Conservation (phyloP, 2,113 vertebrate species). For the Austrofundulus limnaeus region DNA sequence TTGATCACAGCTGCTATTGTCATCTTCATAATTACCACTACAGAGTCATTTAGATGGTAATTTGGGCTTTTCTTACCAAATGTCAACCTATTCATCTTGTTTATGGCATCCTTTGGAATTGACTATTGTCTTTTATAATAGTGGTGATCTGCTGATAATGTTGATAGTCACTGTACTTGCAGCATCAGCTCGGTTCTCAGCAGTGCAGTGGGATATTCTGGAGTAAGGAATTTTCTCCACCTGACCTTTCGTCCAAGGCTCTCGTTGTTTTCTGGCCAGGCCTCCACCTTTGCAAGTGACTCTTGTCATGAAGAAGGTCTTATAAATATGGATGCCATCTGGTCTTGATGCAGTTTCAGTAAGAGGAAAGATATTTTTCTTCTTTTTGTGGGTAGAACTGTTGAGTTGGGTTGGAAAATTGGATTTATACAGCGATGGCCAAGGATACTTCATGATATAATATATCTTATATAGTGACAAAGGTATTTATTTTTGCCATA, state of each 20-base stretch:
- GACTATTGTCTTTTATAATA: conserved; percentile 45
- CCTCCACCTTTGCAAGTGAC: conserved; percentile 35
- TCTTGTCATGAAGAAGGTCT: conserved; percentile 56
- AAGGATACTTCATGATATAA: conserved; percentile 38
- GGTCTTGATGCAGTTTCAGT: conserved; percentile 59
- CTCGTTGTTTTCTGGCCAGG: conserved; percentile 24
- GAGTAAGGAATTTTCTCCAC: conserved; percentile 34
- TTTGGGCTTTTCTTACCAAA: conserved; percentile 60
- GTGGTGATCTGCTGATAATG: conserved; percentile 42
- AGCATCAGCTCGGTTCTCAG: conserved; percentile 20
- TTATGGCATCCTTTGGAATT: conserved; percentile 43
- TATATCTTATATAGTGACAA: conserved; percentile 28
- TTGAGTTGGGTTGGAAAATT: conserved; percentile 30
- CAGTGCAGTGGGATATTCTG: conserved; percentile 23
- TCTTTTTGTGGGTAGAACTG: conserved; percentile 12
- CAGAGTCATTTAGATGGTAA: conserved; percentile 74
- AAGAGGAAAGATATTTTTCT: conserved; percentile 18
- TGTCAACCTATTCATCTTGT: conserved; percentile 58
- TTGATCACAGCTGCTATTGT: conserved; percentile 72
- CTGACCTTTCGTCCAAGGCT: conserved; percentile 61
- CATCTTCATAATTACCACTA: conserved; percentile 63
- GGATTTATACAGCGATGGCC: conserved; percentile 21
- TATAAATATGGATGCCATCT: conserved; percentile 71
- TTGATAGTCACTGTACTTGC: conserved; percentile 19
- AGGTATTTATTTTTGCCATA: conserved; percentile 36